A percentile compares a stretch with the other conserved stretches of the same genome.
These are phyloP conservation scores for Salvelinus alpinus DNA, from an alignment of 2,113 vertebrate genomes.

Conservation along the genomic window DNA sequence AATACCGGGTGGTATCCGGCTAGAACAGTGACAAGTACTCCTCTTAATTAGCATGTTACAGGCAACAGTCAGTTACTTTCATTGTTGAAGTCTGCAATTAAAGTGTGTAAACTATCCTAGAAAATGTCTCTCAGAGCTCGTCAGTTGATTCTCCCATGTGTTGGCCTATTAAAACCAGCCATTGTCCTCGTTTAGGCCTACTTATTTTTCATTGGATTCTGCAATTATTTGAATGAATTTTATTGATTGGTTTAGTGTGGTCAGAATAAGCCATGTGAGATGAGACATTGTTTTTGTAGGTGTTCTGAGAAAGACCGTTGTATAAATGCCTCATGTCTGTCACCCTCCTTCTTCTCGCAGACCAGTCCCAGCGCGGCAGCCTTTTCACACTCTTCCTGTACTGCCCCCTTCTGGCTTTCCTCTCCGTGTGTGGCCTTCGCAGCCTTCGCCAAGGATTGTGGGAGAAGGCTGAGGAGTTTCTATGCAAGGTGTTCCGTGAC, in stretches of 20 bases:
- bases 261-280: no score
- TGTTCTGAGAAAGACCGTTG: neutral
- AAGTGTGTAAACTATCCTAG: no score
- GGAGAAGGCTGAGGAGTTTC: slow-evolving; percentile 93
- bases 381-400: slow-evolving; percentile 98
- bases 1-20: no score
- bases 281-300: neutral
- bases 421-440: slow-evolving; percentile 90
- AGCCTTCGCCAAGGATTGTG: slow-evolving; percentile 90
- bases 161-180: neutral
- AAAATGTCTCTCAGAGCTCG: neutral
- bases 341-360: slow-evolving; percentile 64
- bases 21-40: no score
- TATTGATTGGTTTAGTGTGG: no score
- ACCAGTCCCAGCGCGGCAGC: slow-evolving; percentile 94
- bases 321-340: neutral
- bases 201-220: no score
- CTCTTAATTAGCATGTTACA: no score
- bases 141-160: neutral
- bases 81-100: no score
- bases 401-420: slow-evolving; percentile 94
- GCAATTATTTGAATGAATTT: no score
- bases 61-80: no score
- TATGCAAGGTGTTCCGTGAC: slow-evolving; percentile 88
- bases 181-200: neutral